Base-by-base conservation (phyloP, 2,113 vertebrate species). In the Nesogale talazaci region DNA sequence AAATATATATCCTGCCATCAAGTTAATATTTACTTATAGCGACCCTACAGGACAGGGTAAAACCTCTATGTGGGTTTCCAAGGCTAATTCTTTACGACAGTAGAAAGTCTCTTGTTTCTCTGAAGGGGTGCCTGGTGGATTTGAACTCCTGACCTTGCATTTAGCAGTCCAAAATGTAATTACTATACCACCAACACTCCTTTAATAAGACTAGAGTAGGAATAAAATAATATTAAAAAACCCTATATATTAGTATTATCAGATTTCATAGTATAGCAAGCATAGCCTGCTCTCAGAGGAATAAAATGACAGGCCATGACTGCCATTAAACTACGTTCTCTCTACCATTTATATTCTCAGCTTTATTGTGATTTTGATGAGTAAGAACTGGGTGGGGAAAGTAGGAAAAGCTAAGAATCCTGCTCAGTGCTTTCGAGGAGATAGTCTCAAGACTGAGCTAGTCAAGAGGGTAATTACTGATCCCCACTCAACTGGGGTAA, bases 241-340 rank as follows among this genome's bases (percentile, higher is more conserved):
- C 38, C 17, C 19, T 61, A 17, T 79, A 27, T 63, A 52, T 89
- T 85, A 52, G 31, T 80, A 65, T 80, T 22, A 34, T 3, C 34
- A 74, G 63, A 40, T 2, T 89, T 74, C 57, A 36, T 67, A 90
- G 27, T 90, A 46, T 63, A 42, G 42, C 19, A 65, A 42, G 14
- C 29, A 42, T 23, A 42, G 42, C 8, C 42, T 80, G 11, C 52
- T 93, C 56, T 86, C 17, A 75, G 42, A 38, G 29, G 34, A 90
- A 74, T 90, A n/a, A 81, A 57, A 90, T 40, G 29, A 86, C n/a
- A 90, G 75, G 65, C 40, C 20, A 81, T 67, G 40, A 56, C 42
- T 9, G 59, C 46, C 34, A 61, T 78, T 52, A 52, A 83, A 93
- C 6, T 79, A 42, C 56, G 29, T 79, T 85, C 20, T 56, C 40